A percentile compares a stretch with the other conserved stretches of the same genome.
These are phyloP conservation scores for Falcunculus frontatus DNA, from an alignment of 2,113 vertebrate genomes.

Conservation along the genomic window DNA sequence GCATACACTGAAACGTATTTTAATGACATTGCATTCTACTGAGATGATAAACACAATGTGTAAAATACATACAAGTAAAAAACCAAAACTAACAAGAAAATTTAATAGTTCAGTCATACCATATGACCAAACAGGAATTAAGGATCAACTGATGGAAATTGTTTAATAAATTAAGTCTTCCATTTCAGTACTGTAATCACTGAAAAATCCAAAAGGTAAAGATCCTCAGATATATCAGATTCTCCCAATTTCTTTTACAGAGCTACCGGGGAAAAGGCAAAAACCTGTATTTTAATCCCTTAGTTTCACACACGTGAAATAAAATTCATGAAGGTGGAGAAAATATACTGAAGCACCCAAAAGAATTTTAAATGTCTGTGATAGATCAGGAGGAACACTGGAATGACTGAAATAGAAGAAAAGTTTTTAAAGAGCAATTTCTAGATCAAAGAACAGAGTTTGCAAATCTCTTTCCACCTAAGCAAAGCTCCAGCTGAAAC, in stretches of 20 bases:
- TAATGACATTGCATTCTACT: not conserved
- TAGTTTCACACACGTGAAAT: not conserved
- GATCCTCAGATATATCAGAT: not conserved
- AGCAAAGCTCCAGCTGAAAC: not conserved
- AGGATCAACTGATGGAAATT: not conserved
- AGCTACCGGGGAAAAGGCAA: not conserved
- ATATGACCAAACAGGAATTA: not conserved
- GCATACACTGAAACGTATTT: not conserved
- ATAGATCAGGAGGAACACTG: not conserved
- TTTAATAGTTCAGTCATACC: not conserved
- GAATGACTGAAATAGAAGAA: not conserved
- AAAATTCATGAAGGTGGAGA: not conserved
- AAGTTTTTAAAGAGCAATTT: not conserved
- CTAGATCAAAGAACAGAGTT: not conserved
- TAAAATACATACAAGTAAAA: not conserved
- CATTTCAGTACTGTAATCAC: not conserved
- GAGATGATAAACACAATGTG: not conserved
- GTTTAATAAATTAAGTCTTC: not conserved
- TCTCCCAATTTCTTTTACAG: not conserved
- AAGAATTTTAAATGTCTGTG: constrained; percentile 6
- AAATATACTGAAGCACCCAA: constrained; percentile 5
- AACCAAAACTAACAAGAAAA: not conserved
- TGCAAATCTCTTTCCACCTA: not conserved
- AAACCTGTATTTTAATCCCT: not conserved
- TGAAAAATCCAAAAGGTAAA: not conserved